Evolutionary conservation across 2,888 invertebrate genomes (phyloP), one percentile per base, ranked within the genome.

Genomic region (Ethmia dodecea): DNA sequence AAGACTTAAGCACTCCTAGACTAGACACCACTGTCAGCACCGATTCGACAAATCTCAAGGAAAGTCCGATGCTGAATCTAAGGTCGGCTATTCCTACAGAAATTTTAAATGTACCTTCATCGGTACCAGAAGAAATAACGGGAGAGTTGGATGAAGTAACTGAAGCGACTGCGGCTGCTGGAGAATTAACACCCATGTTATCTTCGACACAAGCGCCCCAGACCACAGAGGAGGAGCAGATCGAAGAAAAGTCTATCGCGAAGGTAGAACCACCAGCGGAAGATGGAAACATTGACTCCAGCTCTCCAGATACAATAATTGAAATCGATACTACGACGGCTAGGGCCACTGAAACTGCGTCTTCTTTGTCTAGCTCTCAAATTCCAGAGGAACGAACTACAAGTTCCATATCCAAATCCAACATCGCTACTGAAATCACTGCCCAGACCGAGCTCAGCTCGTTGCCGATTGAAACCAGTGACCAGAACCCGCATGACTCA

Each of bases 401-500:
- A 2, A 70, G 50, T 37, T 59, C 60, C 0, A 60, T 67, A 36
- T 56, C 58, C 10, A 74, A 73, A 47, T 69, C 76, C 3, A 68
- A 72, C 33, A 33, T 58, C 27, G 63, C 65, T 1, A 77, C 80
- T 14, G 84, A 83, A 57, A 63, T 79, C n/a, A 76, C 74, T 1
- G 67, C 73, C 11, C 73, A 74, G 46, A 78, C 80, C 3, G 83
- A 83, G 55, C 59, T 80, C 5, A 83, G 83, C 41, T 84, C 84
- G 4, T 52, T 84, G 15, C 77, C 83, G 0, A 70, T 84, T 14
- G 84, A 83, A 52, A 81, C 83, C 0, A 84, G 81, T 47, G 80
- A 83, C 36, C 84, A 77, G 47, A 81, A 83, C 33, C 83, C 84
- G 5, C 77, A 74, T 12, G 73, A 74, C 30, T 64, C 52, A 9